These are phyloP conservation scores for Nomada ruficornis DNA, from an alignment of 2,888 invertebrate species.

Conservation along the genomic window DNA sequence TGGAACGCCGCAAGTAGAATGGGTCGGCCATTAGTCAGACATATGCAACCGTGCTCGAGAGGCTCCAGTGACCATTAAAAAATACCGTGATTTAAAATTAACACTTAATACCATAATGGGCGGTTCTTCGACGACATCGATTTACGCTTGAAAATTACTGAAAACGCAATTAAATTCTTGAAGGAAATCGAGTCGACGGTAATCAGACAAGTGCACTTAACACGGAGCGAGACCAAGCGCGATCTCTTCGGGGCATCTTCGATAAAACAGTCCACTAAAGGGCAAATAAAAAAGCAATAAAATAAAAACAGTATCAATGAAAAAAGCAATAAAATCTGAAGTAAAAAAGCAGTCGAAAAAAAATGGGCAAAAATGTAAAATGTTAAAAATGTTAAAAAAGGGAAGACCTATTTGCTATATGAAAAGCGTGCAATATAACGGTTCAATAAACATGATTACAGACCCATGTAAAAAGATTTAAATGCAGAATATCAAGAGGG, in stretches of 20 bases:
- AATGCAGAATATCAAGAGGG: not conserved
- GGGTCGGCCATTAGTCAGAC: conserved; percentile 4
- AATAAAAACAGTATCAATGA: not conserved
- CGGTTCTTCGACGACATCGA: not conserved
- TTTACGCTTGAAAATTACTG: not conserved
- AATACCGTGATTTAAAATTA: not conserved
- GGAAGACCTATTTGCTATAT: not conserved
- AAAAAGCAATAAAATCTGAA: not conserved
- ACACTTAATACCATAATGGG: conserved; percentile 6
- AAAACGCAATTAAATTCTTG: conserved; percentile 19
- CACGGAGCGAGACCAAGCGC: not conserved
- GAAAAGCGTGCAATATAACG: conserved; percentile 3
- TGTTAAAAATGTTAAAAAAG: too few species aligned
- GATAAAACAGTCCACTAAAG: not conserved
- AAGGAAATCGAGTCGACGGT: conserved; percentile 13
- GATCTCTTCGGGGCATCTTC: not conserved
- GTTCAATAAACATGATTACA: conserved; percentile 5
- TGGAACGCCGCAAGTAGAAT: not conserved
- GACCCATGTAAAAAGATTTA: not conserved
- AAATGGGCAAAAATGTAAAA: not conserved
- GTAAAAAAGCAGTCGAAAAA: not conserved
- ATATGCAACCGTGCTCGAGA: too few species aligned
- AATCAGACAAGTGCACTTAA: conserved; percentile 11
- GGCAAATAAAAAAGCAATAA: not conserved
- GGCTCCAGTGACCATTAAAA: not conserved